Evolutionary conservation across 64 coral and sea anemone genomes (phyloP), one percentile per base, ranked within the genome.

Genomic region (Stylophora pistillata): DNA sequence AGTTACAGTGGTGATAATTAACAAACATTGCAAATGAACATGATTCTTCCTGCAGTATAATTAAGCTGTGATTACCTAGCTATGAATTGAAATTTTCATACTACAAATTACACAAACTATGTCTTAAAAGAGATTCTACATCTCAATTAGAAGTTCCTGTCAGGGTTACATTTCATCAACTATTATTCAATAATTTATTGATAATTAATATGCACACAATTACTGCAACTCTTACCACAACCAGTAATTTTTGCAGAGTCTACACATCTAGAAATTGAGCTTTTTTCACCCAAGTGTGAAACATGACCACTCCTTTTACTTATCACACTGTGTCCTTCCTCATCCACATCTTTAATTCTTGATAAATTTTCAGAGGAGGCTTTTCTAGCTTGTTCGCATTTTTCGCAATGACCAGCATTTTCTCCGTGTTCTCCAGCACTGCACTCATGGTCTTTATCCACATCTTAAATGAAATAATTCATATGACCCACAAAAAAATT

Each of bases 381-480:
- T 53, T 65, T 31, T 84, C 80, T 84, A 9, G 62, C n/a, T 21
- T 84, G 80, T 53, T 84, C 60, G 15, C 77, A 79, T 20, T 60
- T 17, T 9, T 6, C 12, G 15, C 62, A 70, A 53, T 10, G 20
- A 15, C 20, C 16, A 47, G 21, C 6, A 25, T 84, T 12, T 15
- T 68, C 61, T 53, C 61, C 80, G 21, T 26, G 21, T 23, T 53
- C 37, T 0, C 17, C 33, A 17, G 61, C 13, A 47, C 30, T n/a
- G 80, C 80, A 53, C 18, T 1, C n/a, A 54, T 84, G 33, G 23
- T 33, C 80, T 7, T 13, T 34, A 84, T 84, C 53, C 18, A 68
- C 10, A 25, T 84, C 60, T 71, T 16, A 15, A 55, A 53, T 60
- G 58, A 60, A 3, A 60, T 18, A 60, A 60, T 57, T 10, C 15